These are phyloP conservation scores for Odocoileus hemionus DNA, from an alignment of 2,113 vertebrate species.

Conservation along the genomic window DNA sequence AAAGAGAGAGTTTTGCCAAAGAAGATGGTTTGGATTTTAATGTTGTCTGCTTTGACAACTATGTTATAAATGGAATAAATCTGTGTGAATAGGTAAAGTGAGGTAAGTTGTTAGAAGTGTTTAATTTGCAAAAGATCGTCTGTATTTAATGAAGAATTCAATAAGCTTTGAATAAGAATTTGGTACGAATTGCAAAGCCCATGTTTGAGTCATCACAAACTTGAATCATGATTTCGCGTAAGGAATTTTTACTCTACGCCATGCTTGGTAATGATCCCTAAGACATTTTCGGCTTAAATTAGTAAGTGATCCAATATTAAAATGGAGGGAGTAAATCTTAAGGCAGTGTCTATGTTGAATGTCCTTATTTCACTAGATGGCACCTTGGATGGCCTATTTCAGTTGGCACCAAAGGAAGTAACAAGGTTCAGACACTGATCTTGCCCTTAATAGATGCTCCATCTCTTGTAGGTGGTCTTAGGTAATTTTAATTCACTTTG, in stretches of 20 bases:
- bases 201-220: not conserved
- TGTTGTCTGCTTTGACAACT: not conserved
- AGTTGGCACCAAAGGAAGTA: not conserved
- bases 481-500: not conserved
- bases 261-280: not conserved
- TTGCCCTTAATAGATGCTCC: not conserved
- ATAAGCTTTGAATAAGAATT: not conserved
- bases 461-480: not conserved
- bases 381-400: not conserved
- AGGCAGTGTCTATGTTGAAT: accelerated
- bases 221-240: not conserved
- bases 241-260: not conserved
- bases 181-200: not conserved
- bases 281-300: not conserved
- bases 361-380: not conserved
- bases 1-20: not conserved
- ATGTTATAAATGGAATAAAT: accelerated
- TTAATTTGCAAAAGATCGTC: not conserved
- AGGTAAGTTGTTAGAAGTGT: not conserved
- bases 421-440: not conserved
- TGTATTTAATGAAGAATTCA: not conserved
- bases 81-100: not conserved
- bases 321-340: not conserved
- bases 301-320: not conserved
- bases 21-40: not conserved